These are phyloP conservation scores for Mesaphorura yosii DNA, from an alignment of 1,140 invertebrate genomes.

Conservation along the genomic window DNA sequence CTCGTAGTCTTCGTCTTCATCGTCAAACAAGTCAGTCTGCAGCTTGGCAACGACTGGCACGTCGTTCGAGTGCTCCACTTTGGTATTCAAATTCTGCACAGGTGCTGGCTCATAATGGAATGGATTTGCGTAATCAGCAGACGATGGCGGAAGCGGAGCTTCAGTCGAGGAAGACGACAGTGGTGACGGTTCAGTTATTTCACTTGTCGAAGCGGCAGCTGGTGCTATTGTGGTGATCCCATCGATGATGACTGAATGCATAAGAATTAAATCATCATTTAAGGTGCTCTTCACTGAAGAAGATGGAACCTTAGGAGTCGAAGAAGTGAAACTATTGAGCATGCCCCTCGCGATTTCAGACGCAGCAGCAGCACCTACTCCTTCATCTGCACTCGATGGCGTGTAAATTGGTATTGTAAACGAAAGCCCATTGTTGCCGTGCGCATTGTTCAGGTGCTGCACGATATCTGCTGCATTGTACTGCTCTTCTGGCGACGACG, in stretches of 20 bases:
- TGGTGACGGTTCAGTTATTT: too few species aligned
- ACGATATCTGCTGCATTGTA: too few species aligned
- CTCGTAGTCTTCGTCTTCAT: constrained; percentile 6
- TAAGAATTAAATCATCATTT: constrained; percentile 8
- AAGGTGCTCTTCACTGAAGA: too few species aligned
- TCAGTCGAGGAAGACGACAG: neutral
- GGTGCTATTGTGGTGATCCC: neutral
- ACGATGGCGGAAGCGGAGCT: neutral
- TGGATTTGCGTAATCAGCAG: neutral
- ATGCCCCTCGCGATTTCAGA: too few species aligned
- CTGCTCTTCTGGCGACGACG: too few species aligned
- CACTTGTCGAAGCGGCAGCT: neutral
- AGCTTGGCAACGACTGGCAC: constrained; percentile 7
- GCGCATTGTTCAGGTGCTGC: too few species aligned
- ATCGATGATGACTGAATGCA: neutral
- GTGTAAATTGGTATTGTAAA: constrained; percentile 18
- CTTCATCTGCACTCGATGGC: neutral
- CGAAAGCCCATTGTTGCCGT: too few species aligned
- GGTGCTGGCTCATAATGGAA: neutral
- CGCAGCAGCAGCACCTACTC: too few species aligned
- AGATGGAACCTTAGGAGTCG: too few species aligned
- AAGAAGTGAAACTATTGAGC: too few species aligned
- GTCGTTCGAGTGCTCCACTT: neutral
- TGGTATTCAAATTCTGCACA: neutral
- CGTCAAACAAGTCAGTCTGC: constrained; percentile 17